Base-by-base conservation (phyloP, 1,140 invertebrate genomes). In the Maconellicoccus hirsutus region DNA sequence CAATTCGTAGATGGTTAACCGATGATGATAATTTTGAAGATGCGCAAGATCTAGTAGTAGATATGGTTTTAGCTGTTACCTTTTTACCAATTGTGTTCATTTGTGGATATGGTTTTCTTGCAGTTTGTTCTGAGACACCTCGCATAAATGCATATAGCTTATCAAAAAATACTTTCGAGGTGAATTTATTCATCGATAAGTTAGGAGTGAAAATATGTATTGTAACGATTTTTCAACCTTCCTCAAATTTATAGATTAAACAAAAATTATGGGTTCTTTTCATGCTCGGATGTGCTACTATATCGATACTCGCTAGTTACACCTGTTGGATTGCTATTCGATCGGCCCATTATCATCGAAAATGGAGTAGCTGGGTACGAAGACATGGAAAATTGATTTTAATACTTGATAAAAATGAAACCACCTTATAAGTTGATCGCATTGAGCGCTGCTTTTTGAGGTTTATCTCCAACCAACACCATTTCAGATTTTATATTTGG, bases 11-110 rank as follows among this genome's bases (percentile, higher is more conserved):
- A n/a, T 70, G 69, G 69, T 33, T 70, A 6, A 70, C 27, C 6
- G 38, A 39, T 19, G 27, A 70, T 12, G 69, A 70, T 38, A 70
- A 70, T 70, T 29, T 70, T 16, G 27, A 39, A 25, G 69, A 70
- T 33, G 69, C 38, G 19, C 69, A 39, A 70, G 69, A 70, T 29
- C 38, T 70, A 10, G 19, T 70, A 38, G 27, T 70, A 38, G 69
- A 70, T 27, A 38, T 27, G 26, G 38, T 70, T 33, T 16, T 39
- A 21, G 27, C 38, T 10, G 19, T 29, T 2, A 39, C 69, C 2
- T 70, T 70, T 19, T 16, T 39, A 16, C 69, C 69, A n/a, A 70
- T 70, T 16, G 38, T 70, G n/a, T 38, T 70, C 38, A 27, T 29
- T 38, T 29, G 69, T 22, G 19, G 69, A 14, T 70, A 70, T 70